Base-by-base conservation (phyloP, 2,113 vertebrate species). In the Lycocorax pyrrhopterus region DNA sequence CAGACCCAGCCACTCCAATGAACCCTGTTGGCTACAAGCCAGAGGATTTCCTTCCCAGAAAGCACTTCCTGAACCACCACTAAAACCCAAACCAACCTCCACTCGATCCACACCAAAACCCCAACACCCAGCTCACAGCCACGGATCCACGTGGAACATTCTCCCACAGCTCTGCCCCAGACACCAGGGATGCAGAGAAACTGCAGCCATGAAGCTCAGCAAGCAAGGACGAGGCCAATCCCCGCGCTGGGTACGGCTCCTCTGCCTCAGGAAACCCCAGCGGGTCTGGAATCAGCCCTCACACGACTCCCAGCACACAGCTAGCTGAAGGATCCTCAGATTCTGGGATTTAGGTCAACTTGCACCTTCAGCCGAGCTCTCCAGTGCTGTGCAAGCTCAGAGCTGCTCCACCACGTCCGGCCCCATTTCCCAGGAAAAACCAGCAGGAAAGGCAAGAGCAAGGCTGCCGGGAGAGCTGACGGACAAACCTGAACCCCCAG, bases 71-170 rank as follows among this genome's bases (percentile, higher is more conserved):
- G 49, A 49, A 3, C 3, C 30, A 15, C 35, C 51, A 18, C 7
- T 18, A 4, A 35, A 35, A 14, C 41, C 64, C 66, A 41, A 32
- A 41, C 16, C 49, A n/a, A 8, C 3, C n/a, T 6, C 5, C 23
- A 2, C 29, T 8, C 7, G 3, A 7, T 2, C 5, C 75, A 49
- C 75, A 27, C 7, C 41, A 33, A 13, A 55, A 4, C 26, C n/a
- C 43, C 67, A 64, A 4, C 10, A 14, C 30, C 0, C 30, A 46
- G 37, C 53, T 15, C 37, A 33, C 17, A 47, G 75, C 47, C n/a
- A 9, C 0, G 2, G 29, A 55, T 3, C 23, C 14, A 4, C n/a
- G 11, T 0, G 3, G 39, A 52, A 10, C 12, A 2, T 4, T 16
- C 15, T 17, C 29, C 55, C 64, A 15, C 1, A 1, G 37, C 51